Conservation (phyloP, 1,140 invertebrate species). For the Tetramorium simillimum region DNA sequence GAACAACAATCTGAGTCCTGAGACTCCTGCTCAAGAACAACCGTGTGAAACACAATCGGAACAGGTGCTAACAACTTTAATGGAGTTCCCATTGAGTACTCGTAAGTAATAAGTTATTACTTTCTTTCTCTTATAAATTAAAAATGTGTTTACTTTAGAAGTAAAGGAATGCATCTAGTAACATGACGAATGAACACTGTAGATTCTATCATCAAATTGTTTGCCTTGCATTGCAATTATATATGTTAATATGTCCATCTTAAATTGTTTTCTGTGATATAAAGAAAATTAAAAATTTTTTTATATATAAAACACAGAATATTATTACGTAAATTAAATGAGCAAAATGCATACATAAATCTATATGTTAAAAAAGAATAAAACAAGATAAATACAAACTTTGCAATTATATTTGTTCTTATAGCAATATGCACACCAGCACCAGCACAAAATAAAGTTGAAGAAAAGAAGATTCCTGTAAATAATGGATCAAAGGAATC, state of each 20-base stretch:
- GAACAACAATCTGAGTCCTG: conserved; percentile 79
- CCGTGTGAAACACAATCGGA: conserved; percentile 62
- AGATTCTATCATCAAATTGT: background rate
- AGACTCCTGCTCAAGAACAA: conserved; percentile 74
- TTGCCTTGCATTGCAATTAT: background rate
- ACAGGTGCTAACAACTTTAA: conserved; percentile 56
- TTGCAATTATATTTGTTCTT: conserved; percentile 43
- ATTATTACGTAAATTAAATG: background rate
- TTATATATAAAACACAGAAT: background rate
- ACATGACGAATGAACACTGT: background rate
- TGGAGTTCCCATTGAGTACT: conserved; percentile 59
- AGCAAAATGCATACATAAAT: background rate
- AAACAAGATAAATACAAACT: background rate
- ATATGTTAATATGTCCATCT: background rate
- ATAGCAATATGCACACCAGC: conserved; percentile 63
- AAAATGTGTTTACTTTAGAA: background rate
- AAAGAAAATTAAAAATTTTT: background rate
- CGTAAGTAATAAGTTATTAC: conserved; percentile 54
- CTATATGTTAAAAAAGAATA: background rate
- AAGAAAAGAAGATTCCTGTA: conserved; percentile 80
- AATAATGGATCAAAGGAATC: conserved; percentile 77
- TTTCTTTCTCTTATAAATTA: background rate
- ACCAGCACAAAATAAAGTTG: conserved; percentile 74
- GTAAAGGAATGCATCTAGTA: background rate
- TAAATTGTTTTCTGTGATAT: background rate